Evolutionary conservation across 2,888 invertebrate species (phyloP).

Genomic region (Brachynemurus nebulosus): DNA sequence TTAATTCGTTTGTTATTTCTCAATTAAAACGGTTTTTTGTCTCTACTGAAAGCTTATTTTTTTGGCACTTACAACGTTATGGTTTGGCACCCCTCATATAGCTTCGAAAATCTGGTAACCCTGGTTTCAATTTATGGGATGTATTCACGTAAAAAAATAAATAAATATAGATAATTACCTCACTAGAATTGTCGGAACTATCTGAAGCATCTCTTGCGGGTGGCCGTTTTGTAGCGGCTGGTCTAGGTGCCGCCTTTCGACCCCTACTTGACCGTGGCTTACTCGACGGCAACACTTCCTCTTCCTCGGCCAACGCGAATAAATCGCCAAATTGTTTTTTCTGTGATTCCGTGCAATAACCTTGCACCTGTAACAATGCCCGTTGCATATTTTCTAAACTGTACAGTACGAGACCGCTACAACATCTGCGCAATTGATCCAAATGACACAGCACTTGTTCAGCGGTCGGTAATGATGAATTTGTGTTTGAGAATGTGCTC

Average conservation of each 20-base stretch:
- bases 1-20: no score
- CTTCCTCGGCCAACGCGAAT: constrained; percentile 80
- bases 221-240: constrained; percentile 31
- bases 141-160: no score
- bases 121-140: no score
- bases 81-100: no score
- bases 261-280: constrained; percentile 44
- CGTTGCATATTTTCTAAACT: constrained; percentile 84
- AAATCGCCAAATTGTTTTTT: constrained; percentile 84
- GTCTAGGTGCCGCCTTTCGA: constrained; percentile 27
- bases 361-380: constrained; percentile 77
- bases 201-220: constrained; percentile 45
- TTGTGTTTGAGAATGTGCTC: constrained; percentile 16
- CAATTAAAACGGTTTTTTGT: no score
- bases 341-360: constrained; percentile 75
- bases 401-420: constrained; percentile 65
- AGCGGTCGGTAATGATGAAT: constrained; percentile 58
- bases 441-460: constrained; percentile 85
- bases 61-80: no score
- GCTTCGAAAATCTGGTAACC: no score
- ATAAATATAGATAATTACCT: constrained; percentile 36
- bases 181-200: constrained; percentile 64
- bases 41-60: no score
- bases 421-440: constrained; percentile 72
- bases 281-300: constrained; percentile 53